Base-by-base conservation (phyloP, 2,113 vertebrate genomes). In the Zosterops pallidus region DNA sequence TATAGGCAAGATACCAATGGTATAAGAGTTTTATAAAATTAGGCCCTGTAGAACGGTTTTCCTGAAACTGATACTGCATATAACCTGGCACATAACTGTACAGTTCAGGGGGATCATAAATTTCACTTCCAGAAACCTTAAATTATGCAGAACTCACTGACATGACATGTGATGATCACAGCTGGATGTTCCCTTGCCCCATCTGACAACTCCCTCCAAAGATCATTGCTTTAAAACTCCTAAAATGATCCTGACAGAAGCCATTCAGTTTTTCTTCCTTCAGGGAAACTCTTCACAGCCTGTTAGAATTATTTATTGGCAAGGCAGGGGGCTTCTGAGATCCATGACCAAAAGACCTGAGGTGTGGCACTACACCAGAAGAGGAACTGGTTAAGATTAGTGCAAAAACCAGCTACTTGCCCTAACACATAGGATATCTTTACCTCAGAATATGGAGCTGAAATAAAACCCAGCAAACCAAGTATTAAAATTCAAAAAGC, bases 1-100 rank as follows among this genome's bases (percentile, higher is more conserved):
- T 7, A 44, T 1, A 64, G 21, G 12, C 19, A 83, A 71, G 26
- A 68, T 4, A 68, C 2, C 9, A 55, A 29, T 0, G 2, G 13
- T 67, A 46, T 9, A 72, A 70, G 12, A 63, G 4, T 68, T 62
- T 68, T 55, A 50, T 13, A 63, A 90, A 82, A 74, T 24, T 25
- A 79, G 18, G 4, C 55, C 42, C n/a, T 31, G 25, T 81, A 65
- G 50, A 83, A 77, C 1, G 72, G 31, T 78, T 12, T 53, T 74
- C 35, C 44, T 49, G 19, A 71, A 71, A 62, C 0, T 65, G 31
- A 78, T 11, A 72, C 7, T 41, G 7, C 31, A 75, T 12, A 70
- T 5, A 65, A 44, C 11, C 8, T 47, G 6, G 67, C 6, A 52
- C 9, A 60, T 6, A 71, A 7, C 5, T 21, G 24, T 14, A 60